Conservation (phyloP, 2,113 vertebrate genomes). For the Engystomops pustulosus region DNA sequence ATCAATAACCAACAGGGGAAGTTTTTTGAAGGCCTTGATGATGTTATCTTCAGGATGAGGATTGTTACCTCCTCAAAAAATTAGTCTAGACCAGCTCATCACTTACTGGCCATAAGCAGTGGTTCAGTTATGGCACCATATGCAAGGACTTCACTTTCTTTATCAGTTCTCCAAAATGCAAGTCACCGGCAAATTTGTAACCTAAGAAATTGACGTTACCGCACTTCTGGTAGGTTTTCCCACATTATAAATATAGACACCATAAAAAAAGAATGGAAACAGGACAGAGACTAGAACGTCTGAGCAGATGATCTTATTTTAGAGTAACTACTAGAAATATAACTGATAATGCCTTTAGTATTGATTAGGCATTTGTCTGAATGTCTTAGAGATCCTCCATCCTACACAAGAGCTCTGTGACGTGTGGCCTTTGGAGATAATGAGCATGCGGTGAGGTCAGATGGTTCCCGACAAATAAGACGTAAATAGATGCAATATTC, state of each 20-base stretch:
- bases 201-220: neutral
- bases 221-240: no score
- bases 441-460: constrained; percentile 27
- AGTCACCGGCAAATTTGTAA: neutral
- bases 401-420: neutral
- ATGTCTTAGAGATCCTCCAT: constrained; percentile 11
- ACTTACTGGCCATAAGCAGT: neutral
- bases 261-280: neutral
- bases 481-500: constrained; percentile 18
- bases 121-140: neutral
- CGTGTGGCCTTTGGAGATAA: constrained; percentile 33
- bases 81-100: no score
- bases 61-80: no score
- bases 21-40: no score
- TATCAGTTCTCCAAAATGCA: no score
- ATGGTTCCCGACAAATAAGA: constrained; percentile 37
- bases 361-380: neutral
- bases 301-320: neutral
- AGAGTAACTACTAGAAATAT: neutral
- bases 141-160: no score
- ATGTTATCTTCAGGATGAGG: no score
- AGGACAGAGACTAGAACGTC: neutral
- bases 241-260: neutral
- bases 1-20: no score
- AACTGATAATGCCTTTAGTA: neutral